Conservation (phyloP, 2,888 invertebrate genomes). For the Nephrotoma flavescens region DNA sequence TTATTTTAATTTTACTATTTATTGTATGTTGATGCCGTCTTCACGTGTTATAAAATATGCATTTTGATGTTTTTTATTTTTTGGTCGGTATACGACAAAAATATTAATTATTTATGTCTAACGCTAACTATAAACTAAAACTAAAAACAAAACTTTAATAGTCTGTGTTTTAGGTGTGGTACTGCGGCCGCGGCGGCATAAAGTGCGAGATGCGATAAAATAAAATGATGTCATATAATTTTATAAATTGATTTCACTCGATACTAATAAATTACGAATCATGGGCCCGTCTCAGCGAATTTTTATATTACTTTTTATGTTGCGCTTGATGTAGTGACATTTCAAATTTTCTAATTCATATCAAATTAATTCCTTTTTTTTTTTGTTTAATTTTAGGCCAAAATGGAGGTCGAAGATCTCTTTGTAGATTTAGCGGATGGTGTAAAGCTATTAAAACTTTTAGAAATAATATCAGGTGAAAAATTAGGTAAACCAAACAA, state of each 20-base stretch:
- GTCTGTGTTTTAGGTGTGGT: neutral
- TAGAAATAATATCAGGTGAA: conserved; percentile 98
- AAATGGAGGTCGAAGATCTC: conserved; percentile 95
- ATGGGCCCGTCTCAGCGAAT: neutral
- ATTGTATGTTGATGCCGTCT: neutral
- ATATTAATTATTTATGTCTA: neutral
- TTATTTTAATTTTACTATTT: neutral
- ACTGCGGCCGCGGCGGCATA: neutral
- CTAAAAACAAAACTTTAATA: neutral
- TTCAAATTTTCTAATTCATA: neutral
- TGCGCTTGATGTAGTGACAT: neutral
- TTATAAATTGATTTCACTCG: neutral
- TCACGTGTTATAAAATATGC: neutral
- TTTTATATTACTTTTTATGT: neutral
- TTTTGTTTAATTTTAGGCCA: conserved; percentile 49
- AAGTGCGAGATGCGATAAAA: neutral
- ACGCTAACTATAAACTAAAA: neutral
- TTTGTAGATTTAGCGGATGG: conserved; percentile 95
- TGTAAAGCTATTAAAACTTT: conserved; percentile 73
- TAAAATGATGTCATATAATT: neutral
- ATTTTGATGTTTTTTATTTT: neutral
- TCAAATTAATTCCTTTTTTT: neutral
- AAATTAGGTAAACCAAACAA: conserved; percentile 92
- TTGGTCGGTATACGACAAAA: neutral
- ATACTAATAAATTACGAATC: neutral